Conservation (phyloP, 53 echinoderm and acorn worm species). For the Astropecten irregularis region DNA sequence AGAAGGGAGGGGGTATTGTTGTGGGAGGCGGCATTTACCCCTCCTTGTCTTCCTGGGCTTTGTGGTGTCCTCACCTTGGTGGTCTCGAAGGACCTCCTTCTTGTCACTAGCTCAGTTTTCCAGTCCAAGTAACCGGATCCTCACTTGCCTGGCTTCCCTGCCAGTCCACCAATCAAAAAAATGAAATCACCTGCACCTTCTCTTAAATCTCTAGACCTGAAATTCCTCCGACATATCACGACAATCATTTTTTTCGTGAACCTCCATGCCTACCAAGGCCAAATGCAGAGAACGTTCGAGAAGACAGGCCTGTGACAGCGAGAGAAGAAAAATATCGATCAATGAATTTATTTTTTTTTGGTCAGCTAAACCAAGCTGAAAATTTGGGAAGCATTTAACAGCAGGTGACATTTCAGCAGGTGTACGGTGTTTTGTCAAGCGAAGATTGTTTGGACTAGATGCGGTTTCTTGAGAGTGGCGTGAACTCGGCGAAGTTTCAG, state of each 20-base stretch:
- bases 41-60: slow-evolving; percentile 3
- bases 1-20: neutral
- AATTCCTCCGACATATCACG: neutral
- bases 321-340: no score
- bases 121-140: slow-evolving; percentile 1
- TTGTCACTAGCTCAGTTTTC: neutral
- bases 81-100: slow-evolving; percentile 32
- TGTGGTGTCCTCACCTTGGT: slow-evolving; percentile 42
- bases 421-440: no score
- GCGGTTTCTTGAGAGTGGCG: no score
- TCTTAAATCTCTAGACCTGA: neutral
- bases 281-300: no score
- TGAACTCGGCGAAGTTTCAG: no score
- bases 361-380: no score
- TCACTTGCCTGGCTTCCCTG: slow-evolving; percentile 23
- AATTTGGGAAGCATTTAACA: no score
- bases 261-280: no score
- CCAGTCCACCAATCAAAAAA: slow-evolving; percentile 9
- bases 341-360: no score
- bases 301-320: no score
- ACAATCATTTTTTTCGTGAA: no score
- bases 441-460: neutral
- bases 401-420: no score
- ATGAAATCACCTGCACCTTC: slow-evolving; percentile 8
- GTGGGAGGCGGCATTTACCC: neutral